Evolutionary conservation across 2,113 vertebrate genomes (phyloP), one percentile per base, ranked within the genome.

Genomic region (Stigmatopora nigra): DNA sequence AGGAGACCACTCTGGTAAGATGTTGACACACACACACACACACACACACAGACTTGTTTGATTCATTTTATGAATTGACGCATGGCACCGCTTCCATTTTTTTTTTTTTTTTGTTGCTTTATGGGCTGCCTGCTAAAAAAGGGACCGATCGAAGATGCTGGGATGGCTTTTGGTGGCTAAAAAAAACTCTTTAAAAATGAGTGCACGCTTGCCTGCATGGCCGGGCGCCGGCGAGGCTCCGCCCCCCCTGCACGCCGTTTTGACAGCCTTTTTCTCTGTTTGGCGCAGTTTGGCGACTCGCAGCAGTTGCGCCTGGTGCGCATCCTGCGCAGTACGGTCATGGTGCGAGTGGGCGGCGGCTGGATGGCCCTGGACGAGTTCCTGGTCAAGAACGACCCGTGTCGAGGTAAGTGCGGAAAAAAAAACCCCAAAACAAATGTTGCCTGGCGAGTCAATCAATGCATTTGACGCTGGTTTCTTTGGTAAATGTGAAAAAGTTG

Each of bases 341-440:
- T 99, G 97, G 97, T 99, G 56, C 91, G 97, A 0, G 97, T 99
- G 1, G 97, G 96, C 0, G 97, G 97, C 14, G 97, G 97, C 0
- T 99, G 97, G 97, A 99, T 99, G 97, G 97, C 97, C 45, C 91
- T 99, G 81, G 97, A 99, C 44, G 97, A 99, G 66, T 99, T 99
- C 20, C 77, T 99, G 1, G 97, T 99, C 66, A 99, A 99, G 83
- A 99, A 99, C 0, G 97, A 99, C 78, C 96, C 96, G 7, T 99
- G 97, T 87, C 92, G 97, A 96, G 97, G 97, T 99, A 88, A 93
- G 88, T 55, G n/a, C n/a, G n/a, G n/a, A n/a, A n/a, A n/a, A n/a
- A n/a, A n/a, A n/a, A n/a, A n/a, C n/a, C n/a, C n/a, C 38, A 41
- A 41, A 31, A 31, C 1, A 31, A 31, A 31, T 31, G 25, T 31